These are phyloP conservation scores for Tupaia tana DNA, from an alignment of 2,113 vertebrate species.

Conservation along the genomic window DNA sequence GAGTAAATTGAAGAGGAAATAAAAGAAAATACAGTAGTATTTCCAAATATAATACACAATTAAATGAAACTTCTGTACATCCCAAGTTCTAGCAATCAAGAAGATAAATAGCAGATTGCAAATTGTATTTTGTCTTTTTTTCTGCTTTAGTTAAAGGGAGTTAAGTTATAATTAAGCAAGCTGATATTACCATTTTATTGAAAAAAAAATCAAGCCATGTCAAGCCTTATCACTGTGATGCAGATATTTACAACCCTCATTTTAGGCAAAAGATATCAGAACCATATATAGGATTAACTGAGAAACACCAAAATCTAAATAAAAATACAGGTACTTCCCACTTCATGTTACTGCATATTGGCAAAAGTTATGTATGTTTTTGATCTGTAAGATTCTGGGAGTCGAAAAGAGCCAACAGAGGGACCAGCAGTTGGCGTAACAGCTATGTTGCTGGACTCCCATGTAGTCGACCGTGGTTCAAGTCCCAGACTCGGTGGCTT, in stretches of 20 bases:
- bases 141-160: slow-evolving; percentile 45
- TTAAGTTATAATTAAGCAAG: background rate
- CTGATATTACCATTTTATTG: slow-evolving; percentile 33
- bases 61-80: background rate
- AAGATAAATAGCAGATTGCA: background rate
- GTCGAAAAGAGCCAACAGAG: background rate
- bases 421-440: no score
- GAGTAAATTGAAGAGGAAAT: slow-evolving; percentile 20
- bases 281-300: background rate
- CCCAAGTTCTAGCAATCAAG: background rate
- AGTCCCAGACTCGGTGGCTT: no score
- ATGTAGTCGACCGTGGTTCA: no score
- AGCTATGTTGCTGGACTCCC: no score
- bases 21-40: background rate
- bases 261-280: background rate
- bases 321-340: background rate
- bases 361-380: background rate
- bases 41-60: background rate
- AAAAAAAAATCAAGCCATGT: background rate
- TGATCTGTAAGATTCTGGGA: background rate
- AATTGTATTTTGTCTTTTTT: background rate
- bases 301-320: slow-evolving; percentile 14
- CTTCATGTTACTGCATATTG: background rate
- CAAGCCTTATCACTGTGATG: background rate
- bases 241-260: background rate